These are phyloP conservation scores for Macquaria ambigua DNA, from an alignment of 2,113 vertebrate species.

Conservation along the genomic window DNA sequence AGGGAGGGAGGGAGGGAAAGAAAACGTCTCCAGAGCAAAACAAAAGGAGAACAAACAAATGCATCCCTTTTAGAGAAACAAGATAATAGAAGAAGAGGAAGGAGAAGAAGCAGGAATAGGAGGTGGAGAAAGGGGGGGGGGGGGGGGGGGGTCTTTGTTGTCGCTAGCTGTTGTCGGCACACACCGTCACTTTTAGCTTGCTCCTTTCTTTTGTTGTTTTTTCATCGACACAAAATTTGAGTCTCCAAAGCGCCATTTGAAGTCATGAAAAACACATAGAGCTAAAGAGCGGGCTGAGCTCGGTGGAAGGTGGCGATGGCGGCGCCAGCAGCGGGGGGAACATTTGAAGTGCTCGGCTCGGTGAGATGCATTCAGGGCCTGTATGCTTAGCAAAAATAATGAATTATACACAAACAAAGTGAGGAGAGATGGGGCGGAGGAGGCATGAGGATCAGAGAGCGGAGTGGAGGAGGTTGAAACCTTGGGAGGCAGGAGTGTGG, in stretches of 20 bases:
- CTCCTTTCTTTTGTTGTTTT: conserved; percentile 32
- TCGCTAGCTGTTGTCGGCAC: conserved; percentile 47
- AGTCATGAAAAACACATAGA: conserved; percentile 58
- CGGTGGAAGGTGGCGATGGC: neutral
- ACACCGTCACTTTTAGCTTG: conserved; percentile 55
- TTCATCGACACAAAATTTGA: conserved; percentile 26
- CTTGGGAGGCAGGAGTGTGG: neutral
- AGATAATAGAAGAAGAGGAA: conserved; percentile 62
- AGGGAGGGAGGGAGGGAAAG: conserved; percentile 29
- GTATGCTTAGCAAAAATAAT: conserved; percentile 63
- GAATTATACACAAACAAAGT: conserved; percentile 61
- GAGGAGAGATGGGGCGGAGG: neutral
- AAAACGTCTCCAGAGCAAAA: conserved; percentile 74
- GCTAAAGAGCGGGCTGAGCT: conserved; percentile 22
- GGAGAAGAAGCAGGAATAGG: conserved; percentile 29
- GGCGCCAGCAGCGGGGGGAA: neutral
- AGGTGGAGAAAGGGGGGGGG: neutral
- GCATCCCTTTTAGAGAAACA: conserved; percentile 68
- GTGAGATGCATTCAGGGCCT: conserved; percentile 44
- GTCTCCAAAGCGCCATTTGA: conserved; percentile 67
- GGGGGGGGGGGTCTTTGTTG: conserved; percentile 40
- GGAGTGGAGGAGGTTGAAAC: neutral
- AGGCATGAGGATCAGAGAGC: conserved; percentile 26
- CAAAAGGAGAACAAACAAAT: conserved; percentile 79
- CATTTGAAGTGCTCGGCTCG: conserved; percentile 56